These are phyloP conservation scores for Arizona elegans DNA, from an alignment of 2,113 vertebrate species.

Conservation along the genomic window DNA sequence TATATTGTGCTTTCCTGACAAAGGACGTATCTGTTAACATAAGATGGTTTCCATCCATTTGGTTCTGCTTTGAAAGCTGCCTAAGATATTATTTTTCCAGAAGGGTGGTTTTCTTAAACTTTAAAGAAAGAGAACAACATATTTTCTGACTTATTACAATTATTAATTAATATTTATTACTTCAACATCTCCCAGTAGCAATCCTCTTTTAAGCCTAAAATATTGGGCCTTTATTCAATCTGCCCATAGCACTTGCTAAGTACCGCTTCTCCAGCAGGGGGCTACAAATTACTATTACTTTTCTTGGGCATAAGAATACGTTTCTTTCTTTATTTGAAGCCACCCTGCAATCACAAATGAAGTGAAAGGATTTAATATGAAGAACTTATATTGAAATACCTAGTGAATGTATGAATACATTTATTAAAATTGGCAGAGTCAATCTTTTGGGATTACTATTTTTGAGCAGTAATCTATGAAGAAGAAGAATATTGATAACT, in stretches of 20 bases:
- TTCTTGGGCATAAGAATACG: background rate
- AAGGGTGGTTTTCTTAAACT: background rate
- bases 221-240: background rate
- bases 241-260: background rate
- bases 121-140: background rate
- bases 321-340: fast-evolving
- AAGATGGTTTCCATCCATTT: background rate
- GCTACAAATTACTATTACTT: conserved; percentile 25
- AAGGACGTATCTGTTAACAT: background rate
- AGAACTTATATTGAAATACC: background rate
- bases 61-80: background rate
- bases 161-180: background rate
- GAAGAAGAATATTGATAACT: background rate
- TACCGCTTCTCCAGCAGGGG: conserved; percentile 58
- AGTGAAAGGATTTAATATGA: background rate
- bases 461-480: background rate
- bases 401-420: background rate
- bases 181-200: background rate
- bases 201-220: background rate
- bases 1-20: background rate
- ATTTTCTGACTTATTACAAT: background rate
- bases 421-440: background rate
- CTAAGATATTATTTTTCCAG: background rate
- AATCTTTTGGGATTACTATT: background rate
- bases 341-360: background rate